Conservation (phyloP, 1,140 invertebrate species). For the Planococcus citri region DNA sequence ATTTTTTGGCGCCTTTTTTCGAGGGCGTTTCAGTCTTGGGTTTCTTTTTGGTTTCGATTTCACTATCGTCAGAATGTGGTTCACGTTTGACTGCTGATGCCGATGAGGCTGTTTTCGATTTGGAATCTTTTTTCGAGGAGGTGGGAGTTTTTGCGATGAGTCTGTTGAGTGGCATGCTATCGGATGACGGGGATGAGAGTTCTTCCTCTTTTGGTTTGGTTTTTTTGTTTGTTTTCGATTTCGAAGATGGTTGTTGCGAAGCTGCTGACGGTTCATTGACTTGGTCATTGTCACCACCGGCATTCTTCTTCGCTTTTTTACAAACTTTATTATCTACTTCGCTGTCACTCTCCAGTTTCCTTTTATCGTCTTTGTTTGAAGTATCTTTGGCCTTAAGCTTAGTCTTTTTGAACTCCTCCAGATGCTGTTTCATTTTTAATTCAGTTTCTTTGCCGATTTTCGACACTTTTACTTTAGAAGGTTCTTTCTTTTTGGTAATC, state of each 20-base stretch:
- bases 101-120: conserved; percentile 12
- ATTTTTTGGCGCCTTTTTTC: conserved; percentile 16
- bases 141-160: background rate
- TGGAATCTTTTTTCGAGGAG: background rate
- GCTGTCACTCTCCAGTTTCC: background rate
- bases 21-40: background rate
- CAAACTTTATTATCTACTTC: background rate
- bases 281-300: background rate
- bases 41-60: background rate
- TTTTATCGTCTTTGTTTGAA: background rate
- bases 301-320: background rate
- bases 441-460: conserved; percentile 17
- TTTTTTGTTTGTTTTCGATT: background rate
- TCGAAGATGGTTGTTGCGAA: background rate
- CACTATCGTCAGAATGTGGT: background rate
- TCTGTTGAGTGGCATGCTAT: background rate
- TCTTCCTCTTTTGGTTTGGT: background rate
- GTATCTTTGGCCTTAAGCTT: background rate
- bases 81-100: background rate
- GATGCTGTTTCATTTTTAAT: conserved; percentile 16
- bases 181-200: background rate
- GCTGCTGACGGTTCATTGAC: background rate
- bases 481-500: conserved; percentile 20
- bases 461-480: background rate
- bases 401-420: background rate